Evolutionary conservation across 2,113 vertebrate species (phyloP).

Genomic region (Myocastor coypus): DNA sequence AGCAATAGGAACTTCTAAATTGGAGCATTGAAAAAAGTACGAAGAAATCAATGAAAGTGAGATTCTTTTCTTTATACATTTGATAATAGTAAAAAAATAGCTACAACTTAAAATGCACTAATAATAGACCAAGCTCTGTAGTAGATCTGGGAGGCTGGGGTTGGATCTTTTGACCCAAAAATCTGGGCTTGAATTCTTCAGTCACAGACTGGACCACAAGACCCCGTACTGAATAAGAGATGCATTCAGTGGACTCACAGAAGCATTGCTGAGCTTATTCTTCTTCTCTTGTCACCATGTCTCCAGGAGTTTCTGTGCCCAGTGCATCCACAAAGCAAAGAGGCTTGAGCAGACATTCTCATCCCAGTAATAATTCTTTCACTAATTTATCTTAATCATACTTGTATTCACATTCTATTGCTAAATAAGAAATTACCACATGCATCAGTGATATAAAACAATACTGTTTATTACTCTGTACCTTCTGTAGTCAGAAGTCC

Average conservation of each 20-base stretch:
- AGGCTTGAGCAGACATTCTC: conserved; percentile 18
- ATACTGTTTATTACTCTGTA: not conserved
- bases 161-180: not conserved
- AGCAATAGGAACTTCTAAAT: conserved; percentile 16
- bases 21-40: not conserved
- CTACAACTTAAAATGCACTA: not conserved
- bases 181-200: conserved; percentile 3
- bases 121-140: not conserved
- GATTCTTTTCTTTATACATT: not conserved
- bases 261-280: not conserved
- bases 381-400: not conserved
- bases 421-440: not conserved
- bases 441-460: not conserved
- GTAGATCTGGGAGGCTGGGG: not conserved
- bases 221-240: not conserved
- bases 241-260: not conserved
- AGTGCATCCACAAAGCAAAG: not conserved
- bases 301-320: not conserved
- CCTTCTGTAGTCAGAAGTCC: not conserved
- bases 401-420: not conserved
- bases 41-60: not conserved
- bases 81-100: not conserved
- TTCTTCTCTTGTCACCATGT: not conserved
- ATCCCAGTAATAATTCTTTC: conserved; percentile 10
- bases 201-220: not conserved